These are phyloP conservation scores for Megathymus violae DNA, from an alignment of 1,140 invertebrate species.

Conservation along the genomic window DNA sequence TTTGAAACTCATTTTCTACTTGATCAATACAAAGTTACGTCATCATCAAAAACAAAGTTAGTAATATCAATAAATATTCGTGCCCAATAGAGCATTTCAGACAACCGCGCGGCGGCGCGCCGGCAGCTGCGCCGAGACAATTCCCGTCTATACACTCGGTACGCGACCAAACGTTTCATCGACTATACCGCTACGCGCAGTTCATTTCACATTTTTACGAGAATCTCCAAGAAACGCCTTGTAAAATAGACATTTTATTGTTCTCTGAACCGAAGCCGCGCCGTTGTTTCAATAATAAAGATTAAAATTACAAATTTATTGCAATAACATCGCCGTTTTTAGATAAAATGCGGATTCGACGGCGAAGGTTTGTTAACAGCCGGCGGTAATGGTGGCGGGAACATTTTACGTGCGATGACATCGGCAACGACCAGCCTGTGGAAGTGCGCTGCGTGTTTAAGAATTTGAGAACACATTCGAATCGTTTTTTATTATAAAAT, in stretches of 20 bases:
- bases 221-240: constrained; percentile 52
- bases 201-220: constrained; percentile 60
- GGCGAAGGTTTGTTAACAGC: constrained; percentile 47
- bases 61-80: too few species aligned
- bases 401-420: constrained; percentile 67
- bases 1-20: too few species aligned
- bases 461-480: constrained; percentile 12
- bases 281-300: constrained; percentile 76
- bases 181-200: constrained; percentile 59
- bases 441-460: constrained; percentile 9
- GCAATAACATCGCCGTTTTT: constrained; percentile 64
- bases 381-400: constrained; percentile 57
- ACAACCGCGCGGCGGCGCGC: too few species aligned
- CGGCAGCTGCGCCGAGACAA: too few species aligned
- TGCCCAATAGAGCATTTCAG: too few species aligned
- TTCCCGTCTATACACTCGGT: too few species aligned
- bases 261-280: constrained; percentile 51
- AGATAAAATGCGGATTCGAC: constrained; percentile 67
- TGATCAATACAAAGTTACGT: too few species aligned
- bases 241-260: constrained; percentile 77
- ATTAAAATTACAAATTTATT: constrained; percentile 81
- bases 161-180: constrained; percentile 37
- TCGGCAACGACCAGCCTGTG: constrained; percentile 16
- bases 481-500: constrained; percentile 3
- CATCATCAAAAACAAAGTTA: too few species aligned